A percentile compares a stretch with the other conserved stretches of the same genome.
Evolutionary conservation across 2,888 invertebrate species (phyloP).

Genomic region (Cyrtodaria siliqua): DNA sequence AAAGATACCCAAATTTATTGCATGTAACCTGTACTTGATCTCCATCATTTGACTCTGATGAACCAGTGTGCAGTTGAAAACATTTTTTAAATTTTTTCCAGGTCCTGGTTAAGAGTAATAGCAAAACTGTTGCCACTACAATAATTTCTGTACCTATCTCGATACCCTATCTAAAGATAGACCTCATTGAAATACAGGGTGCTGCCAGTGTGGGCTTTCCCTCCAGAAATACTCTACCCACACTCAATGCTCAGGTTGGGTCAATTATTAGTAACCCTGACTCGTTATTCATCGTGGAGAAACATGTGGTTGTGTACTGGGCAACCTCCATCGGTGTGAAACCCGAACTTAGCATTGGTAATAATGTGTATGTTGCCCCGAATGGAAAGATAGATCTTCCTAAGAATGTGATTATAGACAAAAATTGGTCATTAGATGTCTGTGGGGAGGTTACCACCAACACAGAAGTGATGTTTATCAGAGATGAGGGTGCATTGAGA

Average conservation of each 20-base stretch:
- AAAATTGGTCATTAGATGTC: constrained; percentile 59
- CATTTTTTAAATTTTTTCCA: constrained; percentile 28
- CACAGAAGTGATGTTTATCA: constrained; percentile 53
- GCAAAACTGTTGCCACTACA: constrained; percentile 44
- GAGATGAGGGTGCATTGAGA: constrained; percentile 57
- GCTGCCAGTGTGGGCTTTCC: constrained; percentile 52
- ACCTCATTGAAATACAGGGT: constrained; percentile 51
- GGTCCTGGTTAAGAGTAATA: constrained; percentile 63
- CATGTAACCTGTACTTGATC: too few species aligned
- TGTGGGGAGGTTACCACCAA: constrained; percentile 67
- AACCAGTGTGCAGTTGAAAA: constrained; percentile 5
- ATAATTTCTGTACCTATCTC: constrained; percentile 53
- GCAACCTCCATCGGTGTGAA: constrained; percentile 33
- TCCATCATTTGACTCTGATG: too few species aligned
- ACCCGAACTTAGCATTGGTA: constrained; percentile 38
- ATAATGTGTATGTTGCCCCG: constrained; percentile 58
- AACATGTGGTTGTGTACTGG: constrained; percentile 55
- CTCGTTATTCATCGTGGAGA: constrained; percentile 55
- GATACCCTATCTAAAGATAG: constrained; percentile 26
- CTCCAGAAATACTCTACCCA: constrained; percentile 27
- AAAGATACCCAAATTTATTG: too few species aligned
- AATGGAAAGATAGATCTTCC: constrained; percentile 67
- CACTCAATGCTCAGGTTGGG: constrained; percentile 57
- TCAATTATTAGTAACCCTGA: constrained; percentile 51
- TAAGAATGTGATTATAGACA: constrained; percentile 58